These are phyloP conservation scores for Dinomys branickii DNA, from an alignment of 2,113 vertebrate species.

Conservation along the genomic window DNA sequence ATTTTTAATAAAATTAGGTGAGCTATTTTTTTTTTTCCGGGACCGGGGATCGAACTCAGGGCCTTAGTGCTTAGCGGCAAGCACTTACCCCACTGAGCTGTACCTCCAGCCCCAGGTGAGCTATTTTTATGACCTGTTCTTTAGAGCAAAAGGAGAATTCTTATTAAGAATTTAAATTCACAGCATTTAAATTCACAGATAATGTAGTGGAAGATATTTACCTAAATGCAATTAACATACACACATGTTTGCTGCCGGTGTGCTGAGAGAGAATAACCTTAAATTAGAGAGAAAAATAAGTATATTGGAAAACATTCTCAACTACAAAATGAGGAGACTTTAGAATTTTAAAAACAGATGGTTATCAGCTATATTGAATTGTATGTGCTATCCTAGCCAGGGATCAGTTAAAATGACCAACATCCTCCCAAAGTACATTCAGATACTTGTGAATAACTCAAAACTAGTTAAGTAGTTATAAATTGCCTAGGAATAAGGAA, in stretches of 20 bases:
- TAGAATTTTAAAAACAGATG: constrained; percentile 48
- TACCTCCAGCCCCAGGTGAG: too few species aligned
- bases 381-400: not conserved
- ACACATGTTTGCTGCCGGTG: not conserved
- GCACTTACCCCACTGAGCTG: too few species aligned
- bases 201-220: not conserved
- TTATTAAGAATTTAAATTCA: not conserved
- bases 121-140: not conserved
- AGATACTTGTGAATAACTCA: constrained; percentile 21
- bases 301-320: not conserved
- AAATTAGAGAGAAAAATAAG: constrained; percentile 10
- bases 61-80: too few species aligned
- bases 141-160: not conserved
- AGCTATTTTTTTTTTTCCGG: too few species aligned
- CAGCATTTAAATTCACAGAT: not conserved
- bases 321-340: constrained; percentile 4
- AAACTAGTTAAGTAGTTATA: not conserved
- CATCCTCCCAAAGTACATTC: not conserved
- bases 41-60: too few species aligned
- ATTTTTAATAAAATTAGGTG: constrained; percentile 18
- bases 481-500: constrained; percentile 20
- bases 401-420: constrained; percentile 5
- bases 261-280: constrained; percentile 3
- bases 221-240: constrained; percentile 10
- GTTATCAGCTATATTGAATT: not conserved